Evolutionary conservation across 2,113 vertebrate species (phyloP), one percentile per base, ranked within the genome.

Genomic region (Notarius lentiginosus): DNA sequence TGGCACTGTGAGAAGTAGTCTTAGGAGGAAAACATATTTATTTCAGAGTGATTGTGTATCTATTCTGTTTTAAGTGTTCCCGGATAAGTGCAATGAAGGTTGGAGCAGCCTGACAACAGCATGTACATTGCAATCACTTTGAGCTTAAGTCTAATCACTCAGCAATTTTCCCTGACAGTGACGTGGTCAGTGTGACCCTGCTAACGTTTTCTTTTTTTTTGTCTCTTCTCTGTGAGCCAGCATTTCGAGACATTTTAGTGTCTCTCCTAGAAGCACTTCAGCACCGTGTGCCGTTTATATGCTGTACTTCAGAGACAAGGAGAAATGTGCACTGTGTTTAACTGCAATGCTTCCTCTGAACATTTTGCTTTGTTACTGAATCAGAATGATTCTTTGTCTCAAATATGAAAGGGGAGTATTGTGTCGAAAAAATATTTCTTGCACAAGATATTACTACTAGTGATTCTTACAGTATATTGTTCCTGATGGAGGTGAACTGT

Each of bases 131-230:
- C 24, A 82, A 82, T 86, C n/a, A 27, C 34, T 82, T 73, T 22
- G 0, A 60, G 22, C 22, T 11, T 41, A 72, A 27, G 7, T 11
- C 12, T 72, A 88, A 90, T 84, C 75, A 55, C 80, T 75, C 75
- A 22, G 27, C 73, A 87, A 88, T 88, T 80, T 86, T 72, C 58
- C 34, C 17, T 73, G 87, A 34, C 68, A 75, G 30, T 18, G 17
- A 49, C 76, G 17, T 70, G 65, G 84, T 88, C 84, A 90, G 10
- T 63, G 20, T 90, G 83, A 90, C 89, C 82, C 65, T 61, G 34
- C 20, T 34, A 70, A 51, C 0, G 30, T 56, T 79, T 41, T 41
- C 41, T 2, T 41, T 41, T 41, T 30, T 41, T 41, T 30, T 41
- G 4, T n/a, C 47, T 22, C 27, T 65, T 7, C 56, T 58, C 30